Evolutionary conservation across 2,888 invertebrate species (phyloP), one percentile per base, ranked within the genome.

Genomic region (Ctena decussata): DNA sequence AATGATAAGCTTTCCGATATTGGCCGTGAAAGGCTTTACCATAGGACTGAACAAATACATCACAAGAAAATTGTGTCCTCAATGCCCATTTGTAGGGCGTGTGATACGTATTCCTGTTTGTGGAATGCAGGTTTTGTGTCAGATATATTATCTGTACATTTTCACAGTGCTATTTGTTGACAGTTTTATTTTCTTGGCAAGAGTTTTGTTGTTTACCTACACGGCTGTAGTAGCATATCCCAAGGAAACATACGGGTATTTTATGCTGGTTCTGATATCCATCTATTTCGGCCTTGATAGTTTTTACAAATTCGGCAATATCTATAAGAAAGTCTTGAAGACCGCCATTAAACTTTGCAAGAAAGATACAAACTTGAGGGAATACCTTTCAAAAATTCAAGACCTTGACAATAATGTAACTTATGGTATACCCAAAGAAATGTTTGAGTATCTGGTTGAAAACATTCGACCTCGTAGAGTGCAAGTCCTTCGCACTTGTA

Each of bases 401-500:
- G 53, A 15, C 5, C 5, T 3, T 5, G 53, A 53, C 21, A n/a
- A n/a, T 15, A 53, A 11, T 21, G 21, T n/a, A 53, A 53, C n/a
- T 15, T 21, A 53, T n/a, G 53, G 53, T 18, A n/a, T 53, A 15
- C 21, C 53, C 8, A 53, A n/a, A 53, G 12, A 53, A 5, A 18
- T 53, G 53, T 53, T 53, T n/a, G 53, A 53, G 21, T 53, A 53
- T 53, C 53, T 53, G 53, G 53, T 53, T 53, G 53, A 53, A 53
- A 15, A n/a, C n/a, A 53, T 53, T n/a, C 18, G 53, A 8, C 53
- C 53, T n/a, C 53, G 53, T 5, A 53, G 53, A 53, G 53, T 53
- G 21, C 18, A 53, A n/a, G 53, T 53, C 8, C n/a, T 53, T 15
- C 21, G 5, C n/a, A 53, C 53, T n/a, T 11, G 8, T 5, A 53